Percentiles rank a stretch among this genome's conserved stretches.
Evolutionary conservation across 2,888 invertebrate genomes (phyloP).

Genomic region (Erebia aethiops): DNA sequence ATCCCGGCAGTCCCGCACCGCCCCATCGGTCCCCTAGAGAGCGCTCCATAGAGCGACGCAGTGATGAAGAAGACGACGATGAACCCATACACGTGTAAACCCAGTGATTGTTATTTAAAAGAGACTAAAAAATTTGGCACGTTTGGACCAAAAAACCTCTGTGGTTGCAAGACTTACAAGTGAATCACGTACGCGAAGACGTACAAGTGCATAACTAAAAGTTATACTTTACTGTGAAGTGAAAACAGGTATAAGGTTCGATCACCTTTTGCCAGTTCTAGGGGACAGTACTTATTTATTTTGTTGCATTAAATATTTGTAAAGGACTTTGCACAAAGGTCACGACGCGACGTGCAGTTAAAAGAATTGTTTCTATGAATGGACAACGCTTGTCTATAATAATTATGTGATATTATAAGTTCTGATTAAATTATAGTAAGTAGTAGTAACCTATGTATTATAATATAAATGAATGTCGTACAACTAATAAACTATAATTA

Average conservation of each 20-base stretch:
- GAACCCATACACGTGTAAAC: slow-evolving; percentile 85
- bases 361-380: slow-evolving; percentile 39
- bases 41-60: slow-evolving; percentile 68
- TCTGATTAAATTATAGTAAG: slow-evolving; percentile 63
- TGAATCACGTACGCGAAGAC: slow-evolving; percentile 40
- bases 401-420: slow-evolving; percentile 78
- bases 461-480: slow-evolving; percentile 70
- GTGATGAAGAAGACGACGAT: slow-evolving; percentile 83
- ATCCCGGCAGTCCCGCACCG: slow-evolving; percentile 84
- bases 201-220: slow-evolving; percentile 41
- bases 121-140: slow-evolving; percentile 18
- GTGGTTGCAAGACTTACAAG: slow-evolving; percentile 40
- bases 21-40: slow-evolving; percentile 74
- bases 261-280: slow-evolving; percentile 29
- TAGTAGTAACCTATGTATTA: slow-evolving; percentile 50
- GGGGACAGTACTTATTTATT: slow-evolving; percentile 41
- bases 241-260: slow-evolving; percentile 32
- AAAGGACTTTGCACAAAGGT: slow-evolving; percentile 28
- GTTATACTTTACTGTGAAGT: slow-evolving; percentile 37
- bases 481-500: slow-evolving; percentile 43
- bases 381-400: slow-evolving; percentile 64
- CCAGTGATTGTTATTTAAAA: slow-evolving; percentile 41
- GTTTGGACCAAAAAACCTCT: slow-evolving; percentile 29
- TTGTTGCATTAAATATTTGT: slow-evolving; percentile 38
- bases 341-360: not conserved